Percentiles rank a stretch among this genome's conserved stretches.
Conservation (phyloP, 2,113 vertebrate genomes). For the Mola mola region DNA sequence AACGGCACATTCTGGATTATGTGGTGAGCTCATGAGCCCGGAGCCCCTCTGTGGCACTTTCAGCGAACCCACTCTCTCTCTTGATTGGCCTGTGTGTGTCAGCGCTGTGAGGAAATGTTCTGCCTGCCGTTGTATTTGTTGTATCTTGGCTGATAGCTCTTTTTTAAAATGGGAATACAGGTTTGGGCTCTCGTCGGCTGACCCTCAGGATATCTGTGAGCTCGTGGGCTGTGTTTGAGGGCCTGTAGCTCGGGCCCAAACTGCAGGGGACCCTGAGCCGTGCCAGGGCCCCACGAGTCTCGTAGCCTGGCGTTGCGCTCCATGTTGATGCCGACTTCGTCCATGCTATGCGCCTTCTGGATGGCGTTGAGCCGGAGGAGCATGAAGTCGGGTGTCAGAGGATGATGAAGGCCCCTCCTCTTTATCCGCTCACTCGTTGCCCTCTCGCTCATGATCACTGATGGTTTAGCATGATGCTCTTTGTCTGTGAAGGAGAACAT, state of each 20-base stretch:
- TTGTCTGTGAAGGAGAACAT: slow-evolving; percentile 5
- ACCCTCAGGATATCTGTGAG: not conserved
- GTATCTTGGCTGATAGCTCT: slow-evolving; percentile 62
- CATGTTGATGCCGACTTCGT: slow-evolving; percentile 49
- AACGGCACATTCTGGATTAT: not conserved
- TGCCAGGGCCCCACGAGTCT: slow-evolving; percentile 66
- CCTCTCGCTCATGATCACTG: slow-evolving; percentile 52
- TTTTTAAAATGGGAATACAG: slow-evolving; percentile 65
- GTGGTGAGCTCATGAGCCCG: not conserved
- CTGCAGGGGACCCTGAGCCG: not conserved
- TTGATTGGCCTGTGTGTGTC: not conserved
- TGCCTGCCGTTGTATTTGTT: slow-evolving; percentile 59
- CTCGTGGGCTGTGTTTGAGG: not conserved
- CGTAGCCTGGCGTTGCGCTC: slow-evolving; percentile 50
- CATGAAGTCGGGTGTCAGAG: slow-evolving; percentile 64
- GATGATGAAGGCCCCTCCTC: slow-evolving; percentile 49
- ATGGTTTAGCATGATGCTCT: not conserved
- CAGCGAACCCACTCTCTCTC: no score
- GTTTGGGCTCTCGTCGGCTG: slow-evolving; percentile 44
- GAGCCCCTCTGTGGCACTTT: slow-evolving; percentile 30
- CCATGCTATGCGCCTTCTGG: slow-evolving; percentile 52
- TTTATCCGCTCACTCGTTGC: slow-evolving; percentile 37
- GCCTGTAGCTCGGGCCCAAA: not conserved
- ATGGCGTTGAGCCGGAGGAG: slow-evolving; percentile 74
- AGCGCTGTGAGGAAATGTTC: not conserved